phyloP scores from a whole-genome alignment of 1,140 invertebrate species.

The Octopus sinensis region DNA sequence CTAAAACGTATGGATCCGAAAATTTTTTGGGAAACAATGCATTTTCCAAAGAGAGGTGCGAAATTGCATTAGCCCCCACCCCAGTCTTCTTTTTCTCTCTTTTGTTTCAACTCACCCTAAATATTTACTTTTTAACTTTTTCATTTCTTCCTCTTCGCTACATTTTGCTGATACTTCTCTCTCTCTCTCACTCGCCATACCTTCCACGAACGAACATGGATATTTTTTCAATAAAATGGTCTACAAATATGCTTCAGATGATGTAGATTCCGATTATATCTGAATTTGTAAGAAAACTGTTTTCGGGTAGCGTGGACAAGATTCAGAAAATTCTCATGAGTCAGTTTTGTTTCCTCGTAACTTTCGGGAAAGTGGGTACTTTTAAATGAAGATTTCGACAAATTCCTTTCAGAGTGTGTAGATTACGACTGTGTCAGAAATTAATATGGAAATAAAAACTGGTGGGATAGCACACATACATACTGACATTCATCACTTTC shows the following conservation, averaged over 20 bases:
- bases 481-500: too few species aligned
- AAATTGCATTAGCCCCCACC: background rate
- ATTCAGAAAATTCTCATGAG: background rate
- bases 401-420: accelerated
- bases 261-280: background rate
- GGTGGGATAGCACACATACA: too few species aligned
- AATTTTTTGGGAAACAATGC: too few species aligned
- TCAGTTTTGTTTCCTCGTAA: background rate
- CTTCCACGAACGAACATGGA: background rate
- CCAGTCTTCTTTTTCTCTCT: background rate
- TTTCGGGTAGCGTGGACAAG: background rate
- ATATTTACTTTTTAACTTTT: background rate
- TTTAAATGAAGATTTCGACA: background rate
- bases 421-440: too few species aligned
- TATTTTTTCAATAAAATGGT: background rate
- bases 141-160: background rate
- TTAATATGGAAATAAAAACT: too few species aligned
- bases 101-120: background rate
- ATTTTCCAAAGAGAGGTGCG: background rate
- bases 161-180: background rate
- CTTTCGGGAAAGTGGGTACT: background rate
- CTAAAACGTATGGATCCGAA: too few species aligned
- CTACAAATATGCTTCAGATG: background rate
- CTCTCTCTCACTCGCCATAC: background rate
- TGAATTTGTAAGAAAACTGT: background rate